A percentile compares a stretch with the other conserved stretches of the same genome.
Conservation (phyloP, 2,113 vertebrate genomes). For the Poeciliopsis occidentalis region DNA sequence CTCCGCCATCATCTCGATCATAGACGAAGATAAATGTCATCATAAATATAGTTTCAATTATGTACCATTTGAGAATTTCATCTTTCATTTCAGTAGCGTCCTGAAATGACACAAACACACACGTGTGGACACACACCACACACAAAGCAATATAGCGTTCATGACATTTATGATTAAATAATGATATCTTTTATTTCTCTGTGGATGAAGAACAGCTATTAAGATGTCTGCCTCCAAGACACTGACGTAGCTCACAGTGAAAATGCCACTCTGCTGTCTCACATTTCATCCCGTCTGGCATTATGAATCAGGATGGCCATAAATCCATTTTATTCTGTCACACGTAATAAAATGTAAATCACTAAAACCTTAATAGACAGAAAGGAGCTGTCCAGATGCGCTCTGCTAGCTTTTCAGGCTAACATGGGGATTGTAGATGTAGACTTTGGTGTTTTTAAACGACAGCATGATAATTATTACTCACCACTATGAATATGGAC, state of each 20-base stretch:
- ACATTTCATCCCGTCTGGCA: conserved; percentile 10
- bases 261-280: conserved; percentile 33
- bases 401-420: conserved; percentile 61
- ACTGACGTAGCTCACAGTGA: conserved; percentile 1
- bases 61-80: background rate
- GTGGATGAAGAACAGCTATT: conserved; percentile 13
- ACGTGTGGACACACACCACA: background rate
- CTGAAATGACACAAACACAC: background rate
- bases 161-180: conserved; percentile 3
- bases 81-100: background rate
- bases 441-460: conserved; percentile 17
- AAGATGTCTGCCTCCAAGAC: conserved; percentile 30
- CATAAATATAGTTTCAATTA: background rate
- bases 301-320: conserved; percentile 3
- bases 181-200: conserved; percentile 5
- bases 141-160: background rate
- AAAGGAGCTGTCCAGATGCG: conserved; percentile 37
- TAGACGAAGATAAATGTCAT: background rate
- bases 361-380: conserved; percentile 13
- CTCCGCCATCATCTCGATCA: background rate
- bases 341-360: conserved; percentile 30
- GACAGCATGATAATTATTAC: conserved; percentile 70
- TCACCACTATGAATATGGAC: conserved; percentile 62
- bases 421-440: conserved; percentile 41
- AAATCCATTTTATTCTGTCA: conserved; percentile 9